Evolutionary conservation across 2,797 vertebrate genomes (phyloP).

Genomic region (Alectoris magna): DNA sequence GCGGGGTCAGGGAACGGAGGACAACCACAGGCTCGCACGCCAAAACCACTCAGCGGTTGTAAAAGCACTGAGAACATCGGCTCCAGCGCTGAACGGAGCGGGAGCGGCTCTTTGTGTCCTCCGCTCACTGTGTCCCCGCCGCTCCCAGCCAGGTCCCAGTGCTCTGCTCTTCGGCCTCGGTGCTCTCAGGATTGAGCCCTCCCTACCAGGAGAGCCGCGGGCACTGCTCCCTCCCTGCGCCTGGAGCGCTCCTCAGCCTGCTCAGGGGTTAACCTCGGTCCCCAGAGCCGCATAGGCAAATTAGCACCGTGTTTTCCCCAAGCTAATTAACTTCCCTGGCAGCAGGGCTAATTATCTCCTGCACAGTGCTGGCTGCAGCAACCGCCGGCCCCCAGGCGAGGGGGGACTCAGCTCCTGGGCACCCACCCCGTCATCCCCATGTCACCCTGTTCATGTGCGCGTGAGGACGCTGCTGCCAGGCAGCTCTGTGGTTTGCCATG

Average conservation of each 20-base stretch:
- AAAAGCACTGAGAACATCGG: slow-evolving; percentile 62
- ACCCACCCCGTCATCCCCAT: accelerated
- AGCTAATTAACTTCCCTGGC: slow-evolving; percentile 66
- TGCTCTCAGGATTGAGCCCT: background rate
- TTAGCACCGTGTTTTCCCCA: slow-evolving; percentile 22
- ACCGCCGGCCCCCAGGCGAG: background rate
- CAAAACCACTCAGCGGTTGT: slow-evolving; percentile 62
- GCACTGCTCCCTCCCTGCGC: background rate
- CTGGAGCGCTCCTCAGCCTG: background rate
- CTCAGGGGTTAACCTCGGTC: slow-evolving; percentile 6
- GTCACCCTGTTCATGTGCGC: background rate
- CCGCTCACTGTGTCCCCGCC: background rate
- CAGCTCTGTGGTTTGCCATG: background rate
- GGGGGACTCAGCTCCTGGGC: background rate
- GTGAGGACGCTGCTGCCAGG: background rate
- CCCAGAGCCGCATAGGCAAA: slow-evolving; percentile 65
- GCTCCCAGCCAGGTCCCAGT: slow-evolving; percentile 25
- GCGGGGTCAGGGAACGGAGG: background rate
- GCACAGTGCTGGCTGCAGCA: background rate
- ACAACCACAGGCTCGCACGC: background rate
- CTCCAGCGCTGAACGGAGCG: slow-evolving; percentile 44
- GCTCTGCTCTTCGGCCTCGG: slow-evolving; percentile 9
- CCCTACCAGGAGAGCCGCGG: background rate
- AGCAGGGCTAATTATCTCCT: slow-evolving; percentile 64
- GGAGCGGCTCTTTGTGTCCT: slow-evolving; percentile 16